Conservation (phyloP, 2,797 vertebrate species). For the Clamator glandarius region DNA sequence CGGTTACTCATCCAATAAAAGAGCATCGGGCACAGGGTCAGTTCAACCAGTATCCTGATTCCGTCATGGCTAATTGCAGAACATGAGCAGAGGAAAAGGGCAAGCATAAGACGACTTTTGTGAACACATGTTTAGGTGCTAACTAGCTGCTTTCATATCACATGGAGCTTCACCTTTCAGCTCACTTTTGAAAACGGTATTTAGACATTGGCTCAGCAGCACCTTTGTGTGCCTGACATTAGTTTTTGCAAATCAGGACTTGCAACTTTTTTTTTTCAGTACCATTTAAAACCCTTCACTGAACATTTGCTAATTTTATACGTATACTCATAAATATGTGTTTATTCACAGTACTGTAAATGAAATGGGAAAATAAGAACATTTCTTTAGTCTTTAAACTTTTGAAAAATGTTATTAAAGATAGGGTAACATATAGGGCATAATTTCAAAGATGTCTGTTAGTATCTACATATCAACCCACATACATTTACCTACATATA, state of each 20-base stretch:
- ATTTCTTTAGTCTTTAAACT: neutral
- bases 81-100: neutral
- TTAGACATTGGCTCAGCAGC: neutral
- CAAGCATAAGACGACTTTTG: neutral
- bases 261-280: neutral
- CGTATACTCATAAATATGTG: neutral
- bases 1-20: neutral
- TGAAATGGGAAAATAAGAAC: rapidly evolving
- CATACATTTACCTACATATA: neutral
- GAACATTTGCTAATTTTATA: neutral
- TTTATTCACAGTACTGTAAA: neutral
- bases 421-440: neutral
- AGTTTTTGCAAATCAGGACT: neutral
- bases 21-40: neutral
- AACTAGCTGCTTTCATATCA: neutral
- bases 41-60: neutral
- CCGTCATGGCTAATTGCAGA: neutral
- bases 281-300: neutral
- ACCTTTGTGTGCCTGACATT: neutral
- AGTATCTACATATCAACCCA: neutral
- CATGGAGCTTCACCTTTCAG: neutral
- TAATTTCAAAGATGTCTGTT: neutral
- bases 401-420: neutral
- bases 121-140: neutral
- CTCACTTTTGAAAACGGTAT: neutral